Conservation (phyloP, 2,797 vertebrate genomes). For the Orientallactaga sibirica region DNA sequence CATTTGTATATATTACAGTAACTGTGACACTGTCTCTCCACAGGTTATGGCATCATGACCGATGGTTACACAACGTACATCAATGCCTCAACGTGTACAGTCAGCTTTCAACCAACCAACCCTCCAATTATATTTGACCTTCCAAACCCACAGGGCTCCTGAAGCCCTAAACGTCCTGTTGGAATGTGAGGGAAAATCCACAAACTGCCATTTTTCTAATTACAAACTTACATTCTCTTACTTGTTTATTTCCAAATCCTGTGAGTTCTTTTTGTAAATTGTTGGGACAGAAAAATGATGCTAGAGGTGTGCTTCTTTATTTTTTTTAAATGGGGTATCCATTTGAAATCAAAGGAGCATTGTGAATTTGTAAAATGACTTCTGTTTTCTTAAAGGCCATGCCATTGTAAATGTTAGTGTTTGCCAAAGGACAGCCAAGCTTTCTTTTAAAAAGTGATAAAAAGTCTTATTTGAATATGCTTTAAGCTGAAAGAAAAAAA, state of each 20-base stretch:
- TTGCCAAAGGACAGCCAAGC: constrained; percentile 93
- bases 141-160: constrained; percentile 96
- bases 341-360: constrained; percentile 93
- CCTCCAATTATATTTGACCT: constrained; percentile 99
- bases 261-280: constrained; percentile 90
- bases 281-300: constrained; percentile 88
- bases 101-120: constrained; percentile 99
- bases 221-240: constrained; percentile 89
- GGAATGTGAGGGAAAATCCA: constrained; percentile 83
- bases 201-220: constrained; percentile 92
- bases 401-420: constrained; percentile 93
- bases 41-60: constrained; percentile 99
- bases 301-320: constrained; percentile 87
- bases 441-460: constrained; percentile 90
- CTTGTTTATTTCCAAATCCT: constrained; percentile 91
- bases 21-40: constrained; percentile 76
- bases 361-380: constrained; percentile 96
- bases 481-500: constrained; percentile 85
- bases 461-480: constrained; percentile 90
- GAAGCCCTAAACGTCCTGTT: constrained; percentile 87
- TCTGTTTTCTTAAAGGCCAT: constrained; percentile 90
- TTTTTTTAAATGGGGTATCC: constrained; percentile 92
- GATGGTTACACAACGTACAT: constrained; percentile 98
- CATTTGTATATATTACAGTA: constrained; percentile 73
- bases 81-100: constrained; percentile 97